These are phyloP conservation scores for Caenorhabditis sp. DNA, from an alignment of 2,888 invertebrate genomes.

Conservation along the genomic window DNA sequence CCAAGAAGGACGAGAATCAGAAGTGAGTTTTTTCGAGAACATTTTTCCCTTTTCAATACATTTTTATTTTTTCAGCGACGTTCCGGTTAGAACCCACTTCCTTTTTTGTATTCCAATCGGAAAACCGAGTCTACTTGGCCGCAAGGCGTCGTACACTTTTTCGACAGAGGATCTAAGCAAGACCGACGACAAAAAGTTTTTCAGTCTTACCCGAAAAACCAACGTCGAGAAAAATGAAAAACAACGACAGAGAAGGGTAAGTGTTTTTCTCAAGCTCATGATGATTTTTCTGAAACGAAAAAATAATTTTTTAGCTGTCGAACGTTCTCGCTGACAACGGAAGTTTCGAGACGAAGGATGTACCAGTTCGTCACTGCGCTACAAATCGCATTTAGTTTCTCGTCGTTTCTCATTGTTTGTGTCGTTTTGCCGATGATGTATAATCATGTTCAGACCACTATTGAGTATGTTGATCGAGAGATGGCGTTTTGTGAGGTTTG, in stretches of 20 bases:
- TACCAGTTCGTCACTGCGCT: constrained; percentile 69
- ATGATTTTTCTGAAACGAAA: background rate
- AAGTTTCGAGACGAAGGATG: constrained; percentile 55
- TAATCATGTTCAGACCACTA: constrained; percentile 69
- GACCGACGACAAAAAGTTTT: constrained; percentile 16
- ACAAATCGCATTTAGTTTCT: constrained; percentile 69
- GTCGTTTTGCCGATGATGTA: constrained; percentile 69
- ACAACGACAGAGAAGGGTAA: constrained; percentile 38
- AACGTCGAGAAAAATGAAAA: constrained; percentile 33
- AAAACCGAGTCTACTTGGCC: constrained; percentile 31
- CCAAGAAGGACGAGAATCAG: constrained; percentile 38
- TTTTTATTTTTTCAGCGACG: constrained; percentile 24
- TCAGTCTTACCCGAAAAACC: constrained; percentile 13
- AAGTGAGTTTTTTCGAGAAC: constrained; percentile 19
- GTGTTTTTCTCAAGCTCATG: constrained; percentile 5
- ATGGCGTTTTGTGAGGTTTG: constrained; percentile 70
- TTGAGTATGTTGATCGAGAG: constrained; percentile 69
- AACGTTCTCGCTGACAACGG: constrained; percentile 58
- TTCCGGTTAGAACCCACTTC: constrained; percentile 19
- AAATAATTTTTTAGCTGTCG: constrained; percentile 41
- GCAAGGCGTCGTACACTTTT: constrained; percentile 41
- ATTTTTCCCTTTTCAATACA: background rate
- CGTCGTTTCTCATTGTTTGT: constrained; percentile 65
- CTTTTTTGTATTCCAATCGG: constrained; percentile 21
- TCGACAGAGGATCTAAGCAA: constrained; percentile 35